A percentile compares a stretch with the other conserved stretches of the same genome.
phyloP scores from a whole-genome alignment of 2,113 vertebrate species.

The Chlorodrepanis virens region DNA sequence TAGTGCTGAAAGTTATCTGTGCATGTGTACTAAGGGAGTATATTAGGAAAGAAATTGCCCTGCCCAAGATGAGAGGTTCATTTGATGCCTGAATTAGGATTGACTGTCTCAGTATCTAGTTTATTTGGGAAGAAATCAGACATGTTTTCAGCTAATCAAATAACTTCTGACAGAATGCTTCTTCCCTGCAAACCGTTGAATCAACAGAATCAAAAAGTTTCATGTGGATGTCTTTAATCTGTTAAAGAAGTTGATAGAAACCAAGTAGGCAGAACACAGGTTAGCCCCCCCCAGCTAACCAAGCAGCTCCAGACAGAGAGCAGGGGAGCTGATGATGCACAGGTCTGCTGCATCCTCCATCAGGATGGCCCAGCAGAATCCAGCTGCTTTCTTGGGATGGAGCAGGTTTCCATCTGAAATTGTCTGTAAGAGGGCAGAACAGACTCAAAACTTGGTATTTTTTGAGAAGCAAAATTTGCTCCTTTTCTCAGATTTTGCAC shows the following conservation, averaged over 20 bases:
- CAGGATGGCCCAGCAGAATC: not conserved
- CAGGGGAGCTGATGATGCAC: not conserved
- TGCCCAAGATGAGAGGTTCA: fast-evolving
- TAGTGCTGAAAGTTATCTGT: not conserved
- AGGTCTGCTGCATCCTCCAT: not conserved
- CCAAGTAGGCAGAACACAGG: not conserved
- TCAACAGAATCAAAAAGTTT: not conserved
- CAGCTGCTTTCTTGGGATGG: not conserved
- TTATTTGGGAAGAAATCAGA: not conserved
- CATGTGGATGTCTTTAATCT: not conserved
- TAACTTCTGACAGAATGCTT: not conserved
- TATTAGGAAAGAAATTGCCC: not conserved
- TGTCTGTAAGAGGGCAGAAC: not conserved
- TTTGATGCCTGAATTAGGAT: not conserved
- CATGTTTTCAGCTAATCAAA: not conserved
- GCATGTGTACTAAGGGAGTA: not conserved
- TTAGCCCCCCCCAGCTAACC: not conserved
- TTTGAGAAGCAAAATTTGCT: not conserved
- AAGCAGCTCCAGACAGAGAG: not conserved
- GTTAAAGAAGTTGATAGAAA: not conserved
- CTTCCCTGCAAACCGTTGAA: not conserved
- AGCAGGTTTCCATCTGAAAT: not conserved
- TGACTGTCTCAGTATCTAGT: not conserved
- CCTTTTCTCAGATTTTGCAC: not conserved
- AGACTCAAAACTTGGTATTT: not conserved